Percentiles rank a stretch among this genome's conserved stretches.
These are phyloP conservation scores for Vimba vimba DNA, from an alignment of 2,113 vertebrate genomes.

Conservation along the genomic window DNA sequence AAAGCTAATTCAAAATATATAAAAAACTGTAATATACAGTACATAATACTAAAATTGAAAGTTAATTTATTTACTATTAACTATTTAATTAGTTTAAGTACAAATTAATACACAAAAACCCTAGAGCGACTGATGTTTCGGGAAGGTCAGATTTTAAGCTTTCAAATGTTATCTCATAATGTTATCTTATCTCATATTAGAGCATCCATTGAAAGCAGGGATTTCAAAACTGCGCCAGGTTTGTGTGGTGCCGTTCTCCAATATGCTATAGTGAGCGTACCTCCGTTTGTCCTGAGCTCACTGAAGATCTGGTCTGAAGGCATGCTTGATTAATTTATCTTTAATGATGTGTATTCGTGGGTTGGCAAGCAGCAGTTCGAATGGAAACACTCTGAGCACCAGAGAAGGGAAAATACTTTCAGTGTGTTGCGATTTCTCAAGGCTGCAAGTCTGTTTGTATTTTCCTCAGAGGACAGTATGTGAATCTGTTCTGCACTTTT, in stretches of 20 bases:
- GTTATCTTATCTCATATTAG: too few relatives aligned
- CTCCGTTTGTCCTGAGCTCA: conserved; percentile 49
- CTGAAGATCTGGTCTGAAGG: neutral
- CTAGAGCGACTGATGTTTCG: too few relatives aligned
- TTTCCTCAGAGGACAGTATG: neutral
- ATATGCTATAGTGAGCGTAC: neutral
- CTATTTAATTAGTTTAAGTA: neutral
- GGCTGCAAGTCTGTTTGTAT: conserved; percentile 46
- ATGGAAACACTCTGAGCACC: conserved; percentile 66
- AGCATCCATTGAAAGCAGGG: too few relatives aligned
- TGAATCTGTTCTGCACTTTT: conserved; percentile 6
- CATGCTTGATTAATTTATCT: conserved; percentile 60
- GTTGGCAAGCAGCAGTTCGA: conserved; percentile 54
- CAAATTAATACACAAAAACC: neutral
- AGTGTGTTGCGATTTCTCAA: conserved; percentile 63
- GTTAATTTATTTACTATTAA: conserved; percentile 16
- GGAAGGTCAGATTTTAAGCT: too few relatives aligned
- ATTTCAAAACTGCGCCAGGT: too few relatives aligned
- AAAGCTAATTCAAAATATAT: neutral
- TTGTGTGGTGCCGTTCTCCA: neutral
- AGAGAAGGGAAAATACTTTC: conserved; percentile 65
- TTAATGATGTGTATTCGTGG: conserved; percentile 60
- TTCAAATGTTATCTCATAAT: too few relatives aligned
- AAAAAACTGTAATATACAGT: conserved; percentile 14
- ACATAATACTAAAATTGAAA: conserved; percentile 13